These are phyloP conservation scores for Neodon shergylaensis DNA, from an alignment of 2,113 vertebrate genomes.

Conservation along the genomic window DNA sequence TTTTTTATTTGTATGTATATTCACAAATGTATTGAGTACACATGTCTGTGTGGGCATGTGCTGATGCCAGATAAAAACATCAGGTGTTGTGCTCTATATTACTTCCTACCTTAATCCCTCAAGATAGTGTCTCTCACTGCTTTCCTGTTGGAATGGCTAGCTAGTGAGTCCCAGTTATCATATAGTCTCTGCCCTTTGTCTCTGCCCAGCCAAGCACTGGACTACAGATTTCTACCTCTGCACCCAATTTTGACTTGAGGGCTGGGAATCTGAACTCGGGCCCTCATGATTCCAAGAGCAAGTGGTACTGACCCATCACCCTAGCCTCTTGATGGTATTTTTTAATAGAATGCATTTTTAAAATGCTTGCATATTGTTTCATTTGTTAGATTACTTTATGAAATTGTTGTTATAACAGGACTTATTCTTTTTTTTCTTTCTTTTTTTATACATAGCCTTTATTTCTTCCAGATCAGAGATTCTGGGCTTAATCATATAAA, in stretches of 20 bases:
- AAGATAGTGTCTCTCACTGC: background rate
- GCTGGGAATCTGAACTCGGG: background rate
- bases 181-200: background rate
- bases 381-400: background rate
- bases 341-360: background rate
- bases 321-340: background rate
- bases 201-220: background rate
- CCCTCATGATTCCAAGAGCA: background rate
- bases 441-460: conserved; percentile 6
- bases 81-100: background rate
- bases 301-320: background rate
- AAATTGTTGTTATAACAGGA: background rate
- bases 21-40: background rate
- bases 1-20: background rate
- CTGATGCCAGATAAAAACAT: background rate
- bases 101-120: background rate
- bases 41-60: background rate
- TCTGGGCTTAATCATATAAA: conserved; percentile 68
- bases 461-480: conserved; percentile 38
- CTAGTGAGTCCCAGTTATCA: background rate
- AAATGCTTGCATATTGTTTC: background rate
- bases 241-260: background rate
- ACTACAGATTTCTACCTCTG: background rate
- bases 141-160: background rate
- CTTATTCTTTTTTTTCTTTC: background rate